Conservation (phyloP, 2,113 vertebrate genomes). For the Trogon melanurus region DNA sequence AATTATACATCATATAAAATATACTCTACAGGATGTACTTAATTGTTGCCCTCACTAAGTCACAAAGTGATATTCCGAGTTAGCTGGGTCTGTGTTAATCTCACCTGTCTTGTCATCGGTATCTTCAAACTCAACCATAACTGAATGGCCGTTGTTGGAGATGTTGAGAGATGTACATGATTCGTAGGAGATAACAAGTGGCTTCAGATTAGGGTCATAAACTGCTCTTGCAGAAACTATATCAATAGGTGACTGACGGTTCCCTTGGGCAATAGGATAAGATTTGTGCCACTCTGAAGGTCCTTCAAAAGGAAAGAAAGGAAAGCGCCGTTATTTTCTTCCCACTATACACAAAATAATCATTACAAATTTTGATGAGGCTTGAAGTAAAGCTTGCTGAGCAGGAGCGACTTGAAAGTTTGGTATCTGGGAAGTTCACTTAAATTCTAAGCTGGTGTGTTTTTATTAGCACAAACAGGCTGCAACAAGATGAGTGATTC, state of each 20-base stretch:
- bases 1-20: background rate
- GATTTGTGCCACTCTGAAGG: conserved; percentile 89
- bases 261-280: conserved; percentile 88
- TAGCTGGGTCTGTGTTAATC: background rate
- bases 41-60: background rate
- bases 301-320: conserved; percentile 72
- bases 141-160: conserved; percentile 92
- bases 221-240: conserved; percentile 84
- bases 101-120: conserved; percentile 89
- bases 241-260: conserved; percentile 92
- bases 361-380: background rate
- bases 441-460: background rate
- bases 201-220: conserved; percentile 82
- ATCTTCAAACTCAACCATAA: conserved; percentile 92
- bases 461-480: background rate
- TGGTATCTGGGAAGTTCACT: background rate
- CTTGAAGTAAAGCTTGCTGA: background rate
- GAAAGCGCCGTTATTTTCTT: background rate
- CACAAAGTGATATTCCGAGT: background rate
- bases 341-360: background rate
- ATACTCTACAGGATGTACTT: background rate
- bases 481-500: background rate
- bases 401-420: background rate
- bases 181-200: conserved; percentile 84
- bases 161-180: conserved; percentile 87